A percentile compares a stretch with the other conserved stretches of the same genome.
phyloP scores from a whole-genome alignment of 2,888 invertebrate genomes.

The Bruchidius siliquastri region DNA sequence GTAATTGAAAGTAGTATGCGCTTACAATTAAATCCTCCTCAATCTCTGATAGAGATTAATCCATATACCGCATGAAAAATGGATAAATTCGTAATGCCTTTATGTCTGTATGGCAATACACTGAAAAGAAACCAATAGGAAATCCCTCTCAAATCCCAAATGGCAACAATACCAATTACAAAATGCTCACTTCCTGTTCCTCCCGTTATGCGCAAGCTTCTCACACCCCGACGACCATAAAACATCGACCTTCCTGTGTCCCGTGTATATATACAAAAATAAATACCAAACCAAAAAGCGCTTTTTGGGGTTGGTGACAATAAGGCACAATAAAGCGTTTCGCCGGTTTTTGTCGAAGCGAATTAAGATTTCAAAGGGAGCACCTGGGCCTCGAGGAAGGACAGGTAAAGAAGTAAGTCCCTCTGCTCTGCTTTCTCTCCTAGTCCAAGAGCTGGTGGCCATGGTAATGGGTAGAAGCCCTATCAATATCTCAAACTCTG shows the following conservation, averaged over 20 bases:
- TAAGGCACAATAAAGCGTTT: neutral
- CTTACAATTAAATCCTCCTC: no score
- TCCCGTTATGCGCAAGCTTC: neutral
- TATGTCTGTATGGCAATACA: neutral
- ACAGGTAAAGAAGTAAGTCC: neutral
- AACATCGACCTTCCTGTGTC: neutral
- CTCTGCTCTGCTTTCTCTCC: neutral
- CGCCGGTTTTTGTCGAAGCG: slow-evolving; percentile 27
- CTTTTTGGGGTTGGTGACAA: slow-evolving; percentile 3
- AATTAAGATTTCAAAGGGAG: slow-evolving; percentile 39
- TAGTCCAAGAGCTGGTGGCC: neutral
- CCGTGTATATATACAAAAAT: slow-evolving; percentile 1
- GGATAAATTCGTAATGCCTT: neutral
- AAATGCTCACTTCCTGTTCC: neutral
- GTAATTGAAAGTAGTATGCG: no score
- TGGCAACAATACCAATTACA: neutral
- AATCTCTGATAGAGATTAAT: no score
- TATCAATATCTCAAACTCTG: no score
- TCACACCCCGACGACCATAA: slow-evolving; percentile 2
- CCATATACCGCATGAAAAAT: neutral
- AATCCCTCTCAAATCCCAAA: neutral
- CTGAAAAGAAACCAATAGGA: neutral
- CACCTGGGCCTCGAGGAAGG: slow-evolving; percentile 28
- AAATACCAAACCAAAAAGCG: neutral
- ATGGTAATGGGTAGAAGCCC: no score